Conservation (phyloP, 2,888 invertebrate species). For the Dryococelus australis region DNA sequence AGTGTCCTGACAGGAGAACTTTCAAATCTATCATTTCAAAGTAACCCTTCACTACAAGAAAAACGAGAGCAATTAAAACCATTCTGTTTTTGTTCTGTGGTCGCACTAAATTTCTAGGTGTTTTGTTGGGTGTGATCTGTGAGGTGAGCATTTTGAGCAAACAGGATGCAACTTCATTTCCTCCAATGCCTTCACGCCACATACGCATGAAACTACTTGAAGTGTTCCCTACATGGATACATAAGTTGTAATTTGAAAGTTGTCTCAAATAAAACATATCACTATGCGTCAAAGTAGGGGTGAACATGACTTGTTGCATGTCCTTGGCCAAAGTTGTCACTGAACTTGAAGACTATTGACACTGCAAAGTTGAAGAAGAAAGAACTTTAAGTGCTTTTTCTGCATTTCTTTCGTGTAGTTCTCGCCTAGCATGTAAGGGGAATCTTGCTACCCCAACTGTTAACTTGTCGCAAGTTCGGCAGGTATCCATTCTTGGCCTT, state of each 20-base stretch:
- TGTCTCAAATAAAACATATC: conserved; percentile 48
- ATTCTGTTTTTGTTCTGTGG: conserved; percentile 24
- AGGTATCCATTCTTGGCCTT: conserved; percentile 23
- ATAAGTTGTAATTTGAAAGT: conserved; percentile 50
- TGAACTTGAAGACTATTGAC: conserved; percentile 26
- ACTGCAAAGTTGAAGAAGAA: background rate
- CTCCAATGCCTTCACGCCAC: conserved; percentile 49
- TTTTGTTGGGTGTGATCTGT: conserved; percentile 18
- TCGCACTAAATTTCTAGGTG: background rate
- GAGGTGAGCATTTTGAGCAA: no score
- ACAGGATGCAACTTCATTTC: conserved; percentile 48
- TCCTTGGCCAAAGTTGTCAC: no score
- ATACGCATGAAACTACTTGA: conserved; percentile 47
- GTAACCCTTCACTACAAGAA: conserved; percentile 35
- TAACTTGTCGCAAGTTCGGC: no score
- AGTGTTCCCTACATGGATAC: conserved; percentile 48
- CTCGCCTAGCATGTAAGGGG: conserved; percentile 24
- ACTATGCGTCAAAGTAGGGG: no score
- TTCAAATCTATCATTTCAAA: conserved; percentile 43
- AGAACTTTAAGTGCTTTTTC: conserved; percentile 16
- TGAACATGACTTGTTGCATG: no score
- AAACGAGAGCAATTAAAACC: conserved; percentile 2
- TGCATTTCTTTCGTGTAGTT: conserved; percentile 13
- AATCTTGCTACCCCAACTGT: no score
- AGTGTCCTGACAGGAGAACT: conserved; percentile 44